These are phyloP conservation scores for Catocala nupta DNA, from an alignment of 2,888 invertebrate species.

Conservation along the genomic window DNA sequence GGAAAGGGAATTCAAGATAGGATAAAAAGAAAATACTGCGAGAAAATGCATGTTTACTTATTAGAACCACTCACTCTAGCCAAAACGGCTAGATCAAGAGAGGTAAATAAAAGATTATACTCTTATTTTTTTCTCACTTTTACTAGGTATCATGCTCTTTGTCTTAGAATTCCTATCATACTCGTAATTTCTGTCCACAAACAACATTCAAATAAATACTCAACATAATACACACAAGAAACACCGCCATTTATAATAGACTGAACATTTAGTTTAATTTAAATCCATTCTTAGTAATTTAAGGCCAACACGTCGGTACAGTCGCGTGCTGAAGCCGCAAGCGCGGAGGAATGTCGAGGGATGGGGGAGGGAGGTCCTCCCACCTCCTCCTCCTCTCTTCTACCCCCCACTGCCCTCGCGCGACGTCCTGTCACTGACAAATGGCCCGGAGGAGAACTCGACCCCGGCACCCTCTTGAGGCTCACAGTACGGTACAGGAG, in stretches of 20 bases:
- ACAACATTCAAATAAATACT: background rate
- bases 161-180: too few species aligned
- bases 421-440: conserved; percentile 87
- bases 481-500: conserved; percentile 57
- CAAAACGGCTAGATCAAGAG: too few species aligned
- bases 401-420: conserved; percentile 53
- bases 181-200: background rate
- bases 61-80: too few species aligned
- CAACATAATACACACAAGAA: background rate
- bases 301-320: conserved; percentile 71
- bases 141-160: too few species aligned
- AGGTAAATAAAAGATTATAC: too few species aligned
- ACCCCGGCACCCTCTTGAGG: conserved; percentile 80
- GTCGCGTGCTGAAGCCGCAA: conserved; percentile 74
- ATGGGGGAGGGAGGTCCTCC: conserved; percentile 47
- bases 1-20: too few species aligned
- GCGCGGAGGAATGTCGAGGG: conserved; percentile 68
- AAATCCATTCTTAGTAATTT: conserved; percentile 61
- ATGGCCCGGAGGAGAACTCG: conserved; percentile 85
- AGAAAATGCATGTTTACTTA: too few species aligned
- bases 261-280: conserved; percentile 49
- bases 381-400: conserved; percentile 18
- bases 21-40: too few species aligned
- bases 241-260: conserved; percentile 50
- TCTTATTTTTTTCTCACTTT: too few species aligned